These are phyloP conservation scores for Zygaena filipendulae DNA, from an alignment of 2,888 invertebrate species.

Conservation along the genomic window DNA sequence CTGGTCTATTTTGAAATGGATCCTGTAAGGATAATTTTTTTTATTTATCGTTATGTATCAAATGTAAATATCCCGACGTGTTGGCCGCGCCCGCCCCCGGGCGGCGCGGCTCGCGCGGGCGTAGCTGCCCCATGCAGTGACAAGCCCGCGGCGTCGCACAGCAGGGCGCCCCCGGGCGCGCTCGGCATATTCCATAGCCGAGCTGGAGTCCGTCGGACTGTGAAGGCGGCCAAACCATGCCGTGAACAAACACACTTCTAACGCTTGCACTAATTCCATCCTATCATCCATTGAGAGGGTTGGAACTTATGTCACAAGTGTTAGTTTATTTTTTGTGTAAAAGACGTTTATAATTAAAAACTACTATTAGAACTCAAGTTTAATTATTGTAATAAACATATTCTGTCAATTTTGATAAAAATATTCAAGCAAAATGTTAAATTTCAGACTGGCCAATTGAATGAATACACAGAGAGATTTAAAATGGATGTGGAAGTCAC, in stretches of 20 bases:
- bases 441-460: slow-evolving; percentile 94
- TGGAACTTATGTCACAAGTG: no score
- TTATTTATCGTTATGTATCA: slow-evolving; percentile 1
- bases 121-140: slow-evolving; percentile 64
- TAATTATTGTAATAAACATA: slow-evolving; percentile 8
- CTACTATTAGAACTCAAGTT: no score
- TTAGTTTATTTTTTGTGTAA: no score
- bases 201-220: slow-evolving; percentile 74
- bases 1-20: slow-evolving; percentile 99
- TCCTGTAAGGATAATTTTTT: slow-evolving; percentile 74
- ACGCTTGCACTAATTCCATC: background rate
- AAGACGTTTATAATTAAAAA: no score
- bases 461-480: slow-evolving; percentile 97
- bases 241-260: slow-evolving; percentile 67
- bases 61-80: slow-evolving; percentile 31
- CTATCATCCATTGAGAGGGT: no score
- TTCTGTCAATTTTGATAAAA: no score
- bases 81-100: slow-evolving; percentile 35
- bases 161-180: slow-evolving; percentile 68
- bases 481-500: slow-evolving; percentile 97
- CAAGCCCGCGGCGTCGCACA: slow-evolving; percentile 72
- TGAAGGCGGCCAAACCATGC: slow-evolving; percentile 78
- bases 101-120: slow-evolving; percentile 35
- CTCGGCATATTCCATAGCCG: slow-evolving; percentile 81
- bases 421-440: background rate